Conservation (phyloP, 2,888 invertebrate species). For the Sphecodes monilicornis region DNA sequence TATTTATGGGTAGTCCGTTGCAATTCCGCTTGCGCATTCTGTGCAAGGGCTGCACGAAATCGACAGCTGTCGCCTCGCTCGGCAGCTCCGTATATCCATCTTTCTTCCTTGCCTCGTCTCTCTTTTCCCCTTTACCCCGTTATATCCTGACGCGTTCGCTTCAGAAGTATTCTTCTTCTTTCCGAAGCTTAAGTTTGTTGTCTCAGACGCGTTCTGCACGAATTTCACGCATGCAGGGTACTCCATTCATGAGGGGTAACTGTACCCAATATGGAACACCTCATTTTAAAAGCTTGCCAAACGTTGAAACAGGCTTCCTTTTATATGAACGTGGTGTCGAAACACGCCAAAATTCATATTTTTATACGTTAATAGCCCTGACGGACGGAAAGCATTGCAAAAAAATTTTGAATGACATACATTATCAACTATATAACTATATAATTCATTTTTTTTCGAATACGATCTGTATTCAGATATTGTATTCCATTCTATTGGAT, state of each 20-base stretch:
- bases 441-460: too few species aligned
- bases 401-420: too few species aligned
- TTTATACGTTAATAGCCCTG: too few species aligned
- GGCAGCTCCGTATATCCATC: constrained; percentile 71
- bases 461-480: too few species aligned
- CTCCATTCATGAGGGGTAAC: background rate
- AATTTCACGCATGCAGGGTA: background rate
- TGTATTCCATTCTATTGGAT: too few species aligned
- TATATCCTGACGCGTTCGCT: constrained; percentile 51
- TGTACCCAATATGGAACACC: background rate
- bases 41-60: constrained; percentile 75
- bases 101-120: constrained; percentile 40
- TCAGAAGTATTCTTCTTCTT: constrained; percentile 54
- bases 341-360: too few species aligned
- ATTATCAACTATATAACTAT: too few species aligned
- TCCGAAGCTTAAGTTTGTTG: constrained; percentile 51
- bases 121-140: background rate
- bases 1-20: constrained; percentile 79
- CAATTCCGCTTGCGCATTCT: constrained; percentile 72
- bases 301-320: too few species aligned
- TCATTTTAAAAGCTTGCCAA: background rate
- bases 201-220: constrained; percentile 21
- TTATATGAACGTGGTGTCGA: too few species aligned
- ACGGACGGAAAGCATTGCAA: too few species aligned
- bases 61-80: constrained; percentile 80